Base-by-base conservation (phyloP, 2,888 invertebrate genomes). In the Argyresthia albistria region DNA sequence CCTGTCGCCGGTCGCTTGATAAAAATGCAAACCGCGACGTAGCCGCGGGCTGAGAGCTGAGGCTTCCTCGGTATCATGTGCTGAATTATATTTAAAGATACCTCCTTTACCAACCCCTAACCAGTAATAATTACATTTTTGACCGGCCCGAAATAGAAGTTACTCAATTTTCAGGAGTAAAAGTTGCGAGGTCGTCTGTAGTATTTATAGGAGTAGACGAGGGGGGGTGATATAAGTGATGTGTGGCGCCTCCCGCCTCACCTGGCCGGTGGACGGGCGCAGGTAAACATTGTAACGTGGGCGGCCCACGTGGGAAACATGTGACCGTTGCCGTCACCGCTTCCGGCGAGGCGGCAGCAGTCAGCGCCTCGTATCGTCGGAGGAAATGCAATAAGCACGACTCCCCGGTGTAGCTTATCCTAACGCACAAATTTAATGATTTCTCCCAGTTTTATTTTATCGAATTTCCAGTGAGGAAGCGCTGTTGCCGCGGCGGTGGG, bases 241-340 rank as follows among this genome's bases (percentile, higher is more conserved):
- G 25, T 25, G 25, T 25, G 10, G 39, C 39, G 39, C 39, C 39
- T n/a, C 39, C 39, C 39, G 67, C 72, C 25, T 71, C 86, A 84
- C 84, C 84, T 84, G 84, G 73, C 78, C 80, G 78, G 62, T 77
- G 75, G 70, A 66, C 73, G 71, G 68, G 68, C 64, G 67, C 82
- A 86, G 84, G 87, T 86, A 87, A 87, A 86, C 86, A 87, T 80
- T 78, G 83, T 81, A 82, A 77, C 86, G 86, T 84, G 82, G 72
- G 53, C 62, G 70, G 67, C 64, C 82, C 86, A 86, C 84, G 86
- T 86, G 86, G 59, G 57, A 64, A 73, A 69, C 84, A 84, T 79
- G 81, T 80, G 84, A 59, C 63, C 60, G 15, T 15, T 14, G 50
- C 53, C n/a, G 42, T 15, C 11, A 12, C 52, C n/a, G 53, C 43